These are phyloP conservation scores for Napeogenes sylphis DNA, from an alignment of 2,888 invertebrate genomes.

Conservation along the genomic window DNA sequence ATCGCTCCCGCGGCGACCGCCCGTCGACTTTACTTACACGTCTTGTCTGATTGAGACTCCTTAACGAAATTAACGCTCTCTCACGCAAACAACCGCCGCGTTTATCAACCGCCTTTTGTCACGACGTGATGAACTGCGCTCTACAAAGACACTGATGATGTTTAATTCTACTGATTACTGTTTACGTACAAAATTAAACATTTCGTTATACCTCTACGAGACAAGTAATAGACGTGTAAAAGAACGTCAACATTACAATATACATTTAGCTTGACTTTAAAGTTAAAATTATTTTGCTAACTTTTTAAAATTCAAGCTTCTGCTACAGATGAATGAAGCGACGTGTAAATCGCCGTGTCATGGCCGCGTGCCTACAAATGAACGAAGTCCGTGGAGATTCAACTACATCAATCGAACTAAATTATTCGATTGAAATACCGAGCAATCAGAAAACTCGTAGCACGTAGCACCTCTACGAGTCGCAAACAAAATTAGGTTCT, in stretches of 20 bases:
- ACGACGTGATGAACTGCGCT: constrained; percentile 74
- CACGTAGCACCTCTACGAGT: constrained; percentile 47
- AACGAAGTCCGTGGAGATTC: constrained; percentile 44
- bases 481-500: constrained; percentile 24
- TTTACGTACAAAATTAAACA: constrained; percentile 61
- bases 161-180: constrained; percentile 67
- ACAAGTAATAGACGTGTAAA: constrained; percentile 34
- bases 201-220: constrained; percentile 44
- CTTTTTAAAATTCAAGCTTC: constrained; percentile 19
- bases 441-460: constrained; percentile 50
- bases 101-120: constrained; percentile 70
- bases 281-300: constrained; percentile 61
- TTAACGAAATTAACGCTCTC: constrained; percentile 74
- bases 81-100: constrained; percentile 67
- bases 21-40: constrained; percentile 64
- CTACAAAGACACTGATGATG: constrained; percentile 67
- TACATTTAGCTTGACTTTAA: constrained; percentile 57
- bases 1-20: constrained; percentile 67
- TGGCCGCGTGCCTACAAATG: constrained; percentile 38
- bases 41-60: constrained; percentile 73
- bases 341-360: constrained; percentile 10
- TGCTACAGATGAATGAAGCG: constrained; percentile 12
- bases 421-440: constrained; percentile 48
- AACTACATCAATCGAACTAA: constrained; percentile 50
- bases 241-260: constrained; percentile 43